phyloP scores from a whole-genome alignment of 2,888 invertebrate genomes.

The Drosophila diplacantha region DNA sequence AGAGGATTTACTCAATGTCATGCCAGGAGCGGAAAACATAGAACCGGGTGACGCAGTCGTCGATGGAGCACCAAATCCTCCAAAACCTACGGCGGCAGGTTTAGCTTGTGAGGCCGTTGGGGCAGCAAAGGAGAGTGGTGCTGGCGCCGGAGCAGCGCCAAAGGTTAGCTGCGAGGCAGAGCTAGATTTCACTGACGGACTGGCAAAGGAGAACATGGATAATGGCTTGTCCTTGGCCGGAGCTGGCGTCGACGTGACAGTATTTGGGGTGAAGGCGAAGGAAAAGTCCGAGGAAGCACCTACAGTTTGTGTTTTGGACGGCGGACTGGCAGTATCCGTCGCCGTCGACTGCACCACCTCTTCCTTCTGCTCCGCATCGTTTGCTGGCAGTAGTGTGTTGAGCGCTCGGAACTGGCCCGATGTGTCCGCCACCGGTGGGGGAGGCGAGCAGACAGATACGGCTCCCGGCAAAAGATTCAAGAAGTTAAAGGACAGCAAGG shows the following conservation, averaged over 20 bases:
- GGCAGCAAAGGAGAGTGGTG: slow-evolving; percentile 36
- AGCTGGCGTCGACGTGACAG: slow-evolving; percentile 73
- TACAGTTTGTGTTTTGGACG: neutral
- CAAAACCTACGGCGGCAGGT: slow-evolving; percentile 42
- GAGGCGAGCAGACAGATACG: slow-evolving; percentile 82
- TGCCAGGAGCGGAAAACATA: slow-evolving; percentile 18
- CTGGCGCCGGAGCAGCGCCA: slow-evolving; percentile 16
- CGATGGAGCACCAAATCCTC: slow-evolving; percentile 32
- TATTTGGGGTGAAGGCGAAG: slow-evolving; percentile 64
- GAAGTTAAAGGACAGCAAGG: slow-evolving; percentile 87
- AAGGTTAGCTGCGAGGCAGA: slow-evolving; percentile 30
- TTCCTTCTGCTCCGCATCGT: slow-evolving; percentile 26
- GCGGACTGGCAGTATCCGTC: slow-evolving; percentile 1
- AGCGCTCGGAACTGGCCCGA: slow-evolving; percentile 72
- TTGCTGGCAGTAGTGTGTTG: slow-evolving; percentile 37
- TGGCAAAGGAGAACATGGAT: slow-evolving; percentile 50
- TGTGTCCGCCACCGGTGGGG: slow-evolving; percentile 78
- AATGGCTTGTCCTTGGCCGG: slow-evolving; percentile 63
- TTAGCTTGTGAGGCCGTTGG: slow-evolving; percentile 14
- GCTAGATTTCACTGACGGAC: slow-evolving; percentile 15
- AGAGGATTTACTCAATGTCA: slow-evolving; percentile 12
- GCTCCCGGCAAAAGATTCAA: slow-evolving; percentile 83
- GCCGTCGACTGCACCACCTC: neutral
- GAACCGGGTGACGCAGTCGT: slow-evolving; percentile 25
- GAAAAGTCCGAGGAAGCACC: slow-evolving; percentile 49